Base-by-base conservation (phyloP, 2,797 vertebrate genomes). In the Poecilia gillii region DNA sequence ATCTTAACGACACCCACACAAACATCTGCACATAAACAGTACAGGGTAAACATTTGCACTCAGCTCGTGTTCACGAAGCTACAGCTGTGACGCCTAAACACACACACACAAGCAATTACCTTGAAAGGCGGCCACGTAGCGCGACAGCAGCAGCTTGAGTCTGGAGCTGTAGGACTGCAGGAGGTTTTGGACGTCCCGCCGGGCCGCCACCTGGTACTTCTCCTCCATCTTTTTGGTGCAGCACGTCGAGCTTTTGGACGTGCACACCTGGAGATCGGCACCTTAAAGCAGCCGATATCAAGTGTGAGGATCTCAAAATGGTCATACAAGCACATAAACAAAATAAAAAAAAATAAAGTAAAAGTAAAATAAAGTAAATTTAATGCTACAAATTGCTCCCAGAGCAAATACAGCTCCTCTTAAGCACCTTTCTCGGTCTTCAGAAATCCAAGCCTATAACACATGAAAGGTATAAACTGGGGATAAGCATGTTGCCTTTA, bases 201-300 rank as follows among this genome's bases (percentile, higher is more conserved):
- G 94, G 51, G 95, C 97, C 1, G 95, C 95, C 75, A 91, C 64
- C 77, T 97, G 97, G 72, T 97, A 98, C 28, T 88, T 92, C 84
- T 98, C 97, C 89, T 98, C 97, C 96, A 97, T 97, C 92, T 95
- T 97, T 87, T 94, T 97, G 76, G 96, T 97, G 90, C 97, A 99
- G 85, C 97, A 99, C 0, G 96, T 97, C 80, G 93, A 77, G 85
- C 94, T 96, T 89, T 91, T 94, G 74, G 96, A 95, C 68, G 64
- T 66, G 86, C 97, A 99, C 78, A 99, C 95, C 89, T 97, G 97
- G 70, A 98, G 97, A 87, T 97, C 96, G 71, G 81, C 84, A 79
- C 96, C 97, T 98, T 79, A 18, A 89, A 89, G 72, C 31, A 43
- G 76, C 36, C 64, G 9, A 91, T 78, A 80, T 39, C 20, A 33